A percentile compares a stretch with the other conserved stretches of the same genome.
phyloP scores from a whole-genome alignment of 2,113 vertebrate species.

The Plectropomus leopardus region DNA sequence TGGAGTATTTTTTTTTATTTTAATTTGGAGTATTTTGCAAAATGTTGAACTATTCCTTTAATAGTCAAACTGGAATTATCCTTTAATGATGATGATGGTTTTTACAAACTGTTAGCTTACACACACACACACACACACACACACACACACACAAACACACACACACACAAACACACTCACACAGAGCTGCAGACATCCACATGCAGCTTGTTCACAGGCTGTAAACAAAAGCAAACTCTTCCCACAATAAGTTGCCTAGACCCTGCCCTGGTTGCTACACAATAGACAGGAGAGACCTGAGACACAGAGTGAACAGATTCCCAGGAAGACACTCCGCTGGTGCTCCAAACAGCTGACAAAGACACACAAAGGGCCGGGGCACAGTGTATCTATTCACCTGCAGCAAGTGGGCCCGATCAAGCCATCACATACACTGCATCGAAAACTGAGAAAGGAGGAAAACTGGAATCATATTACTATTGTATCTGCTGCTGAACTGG shows the following conservation, averaged over 20 bases:
- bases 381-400: slow-evolving; percentile 50
- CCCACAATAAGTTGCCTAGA: slow-evolving; percentile 65
- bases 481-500: slow-evolving; percentile 45
- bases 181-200: slow-evolving; percentile 25
- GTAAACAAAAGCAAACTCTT: slow-evolving; percentile 69
- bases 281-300: slow-evolving; percentile 73
- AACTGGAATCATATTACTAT: slow-evolving; percentile 52
- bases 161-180: slow-evolving; percentile 14
- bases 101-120: slow-evolving; percentile 14
- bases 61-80: slow-evolving; percentile 4
- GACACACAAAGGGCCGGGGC: slow-evolving; percentile 49
- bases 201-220: slow-evolving; percentile 50
- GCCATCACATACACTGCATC: slow-evolving; percentile 31
- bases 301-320: slow-evolving; percentile 65
- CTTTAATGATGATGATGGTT: slow-evolving; percentile 8
- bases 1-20: too few relatives aligned
- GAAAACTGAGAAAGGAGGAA: slow-evolving; percentile 56
- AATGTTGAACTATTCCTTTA: background rate
- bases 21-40: too few relatives aligned
- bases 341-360: slow-evolving; percentile 50
- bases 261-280: slow-evolving; percentile 70
- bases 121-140: slow-evolving; percentile 13
- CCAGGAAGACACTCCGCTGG: slow-evolving; percentile 54
- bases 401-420: slow-evolving; percentile 63
- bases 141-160: slow-evolving; percentile 15